Conservation (phyloP, 2,888 invertebrate genomes). For the Amblyjoppa proteus region DNA sequence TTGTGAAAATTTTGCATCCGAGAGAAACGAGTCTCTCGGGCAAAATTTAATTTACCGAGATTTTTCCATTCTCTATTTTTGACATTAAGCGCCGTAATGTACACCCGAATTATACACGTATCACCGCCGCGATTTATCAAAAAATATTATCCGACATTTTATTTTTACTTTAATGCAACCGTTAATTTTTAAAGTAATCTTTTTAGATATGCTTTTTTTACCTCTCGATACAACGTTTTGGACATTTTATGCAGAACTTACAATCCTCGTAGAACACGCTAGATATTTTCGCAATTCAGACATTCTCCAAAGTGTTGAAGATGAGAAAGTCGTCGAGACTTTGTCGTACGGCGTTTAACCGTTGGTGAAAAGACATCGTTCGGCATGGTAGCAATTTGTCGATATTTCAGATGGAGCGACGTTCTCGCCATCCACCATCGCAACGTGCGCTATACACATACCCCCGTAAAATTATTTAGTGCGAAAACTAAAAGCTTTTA, state of each 20-base stretch:
- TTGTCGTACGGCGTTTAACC: neutral
- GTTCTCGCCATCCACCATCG: neutral
- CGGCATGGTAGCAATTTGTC: neutral
- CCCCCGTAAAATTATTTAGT: slow-evolving; percentile 73
- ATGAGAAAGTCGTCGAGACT: neutral
- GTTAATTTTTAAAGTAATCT: too few species aligned
- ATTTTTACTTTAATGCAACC: too few species aligned
- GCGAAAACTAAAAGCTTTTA: slow-evolving; percentile 79
- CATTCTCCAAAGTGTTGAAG: neutral
- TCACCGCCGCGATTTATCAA: too few species aligned
- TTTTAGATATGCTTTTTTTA: too few species aligned
- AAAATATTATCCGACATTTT: too few species aligned
- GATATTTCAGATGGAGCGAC: neutral
- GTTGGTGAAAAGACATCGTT: neutral
- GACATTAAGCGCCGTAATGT: too few species aligned
- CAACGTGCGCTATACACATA: neutral
- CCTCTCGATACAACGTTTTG: neutral
- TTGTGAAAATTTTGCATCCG: too few species aligned
- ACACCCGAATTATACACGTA: too few species aligned
- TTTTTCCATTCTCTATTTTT: too few species aligned
- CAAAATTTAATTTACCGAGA: too few species aligned
- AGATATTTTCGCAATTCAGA: neutral
- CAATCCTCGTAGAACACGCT: neutral
- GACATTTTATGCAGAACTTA: neutral
- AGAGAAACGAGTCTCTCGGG: too few species aligned